A percentile compares a stretch with the other conserved stretches of the same genome.
These are phyloP conservation scores for Melanotaenia maccullochi DNA, from an alignment of 2,797 vertebrate species.

Conservation along the genomic window DNA sequence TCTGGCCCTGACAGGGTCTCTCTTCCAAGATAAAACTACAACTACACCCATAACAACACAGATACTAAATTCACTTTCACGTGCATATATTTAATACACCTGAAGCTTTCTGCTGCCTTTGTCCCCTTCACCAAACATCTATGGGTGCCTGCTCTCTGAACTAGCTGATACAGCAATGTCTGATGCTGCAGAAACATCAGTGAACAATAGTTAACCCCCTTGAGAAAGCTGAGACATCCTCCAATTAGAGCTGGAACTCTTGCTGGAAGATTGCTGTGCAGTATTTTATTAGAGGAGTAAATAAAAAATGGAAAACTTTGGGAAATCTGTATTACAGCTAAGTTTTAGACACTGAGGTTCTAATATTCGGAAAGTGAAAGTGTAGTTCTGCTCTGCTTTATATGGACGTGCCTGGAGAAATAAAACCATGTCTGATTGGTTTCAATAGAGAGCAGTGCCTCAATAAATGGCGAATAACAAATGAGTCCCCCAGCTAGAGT, in stretches of 20 bases:
- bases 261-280: conserved; percentile 1
- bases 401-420: conserved; percentile 19
- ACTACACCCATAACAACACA: conserved; percentile 41
- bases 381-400: not conserved
- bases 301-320: not conserved
- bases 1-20: conserved; percentile 69
- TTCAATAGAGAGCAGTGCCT: conserved; percentile 63
- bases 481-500: conserved; percentile 36
- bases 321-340: not conserved
- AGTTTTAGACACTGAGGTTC: not conserved
- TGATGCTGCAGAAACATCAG: conserved; percentile 50
- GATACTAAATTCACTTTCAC: conserved; percentile 18
- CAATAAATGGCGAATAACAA: conserved; percentile 36
- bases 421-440: conserved; percentile 29
- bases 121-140: conserved; percentile 34
- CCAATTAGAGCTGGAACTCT: conserved; percentile 58
- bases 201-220: conserved; percentile 37
- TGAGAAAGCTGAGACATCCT: conserved; percentile 39
- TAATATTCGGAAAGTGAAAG: conserved; percentile 1
- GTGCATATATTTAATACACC: conserved; percentile 13
- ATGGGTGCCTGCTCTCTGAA: conserved; percentile 42
- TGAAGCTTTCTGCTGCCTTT: conserved; percentile 41
- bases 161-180: conserved; percentile 38
- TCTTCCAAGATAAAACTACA: conserved; percentile 45
- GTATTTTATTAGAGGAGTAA: conserved; percentile 5